Evolutionary conservation across 2,888 invertebrate species (phyloP).

Genomic region (Odontocerum albicorne): DNA sequence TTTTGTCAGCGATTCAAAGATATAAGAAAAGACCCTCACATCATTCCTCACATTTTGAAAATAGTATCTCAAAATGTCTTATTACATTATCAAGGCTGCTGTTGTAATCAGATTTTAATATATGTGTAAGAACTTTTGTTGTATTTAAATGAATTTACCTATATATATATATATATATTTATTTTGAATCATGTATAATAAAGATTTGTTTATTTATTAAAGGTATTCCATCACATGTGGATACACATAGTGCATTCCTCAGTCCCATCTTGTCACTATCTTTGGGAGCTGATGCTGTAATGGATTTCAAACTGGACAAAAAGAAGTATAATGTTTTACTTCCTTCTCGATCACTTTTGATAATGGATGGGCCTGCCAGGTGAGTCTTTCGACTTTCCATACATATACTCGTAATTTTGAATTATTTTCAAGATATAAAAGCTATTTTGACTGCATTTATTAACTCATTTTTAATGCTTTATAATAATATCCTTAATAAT

Average conservation of each 20-base stretch:
- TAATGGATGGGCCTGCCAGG: slow-evolving; percentile 80
- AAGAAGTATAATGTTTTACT: slow-evolving; percentile 52
- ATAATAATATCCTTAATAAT: not conserved
- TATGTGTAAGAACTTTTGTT: too few species aligned
- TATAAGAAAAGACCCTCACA: too few species aligned
- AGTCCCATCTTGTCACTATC: slow-evolving; percentile 87
- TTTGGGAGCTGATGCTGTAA: slow-evolving; percentile 76
- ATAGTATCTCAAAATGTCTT: too few species aligned
- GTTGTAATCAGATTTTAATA: too few species aligned
- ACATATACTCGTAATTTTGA: not conserved
- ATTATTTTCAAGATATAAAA: not conserved
- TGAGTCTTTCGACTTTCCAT: slow-evolving; percentile 40
- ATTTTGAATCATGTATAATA: too few species aligned
- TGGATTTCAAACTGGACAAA: slow-evolving; percentile 81
- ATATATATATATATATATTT: too few species aligned
- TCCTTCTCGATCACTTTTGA: slow-evolving; percentile 70
- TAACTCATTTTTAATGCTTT: not conserved
- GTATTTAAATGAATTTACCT: too few species aligned
- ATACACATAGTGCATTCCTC: slow-evolving; percentile 93
- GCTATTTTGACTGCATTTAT: not conserved
- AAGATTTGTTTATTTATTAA: slow-evolving; percentile 36
- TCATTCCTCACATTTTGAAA: too few species aligned
- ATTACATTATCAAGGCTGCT: too few species aligned
- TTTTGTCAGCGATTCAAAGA: too few species aligned
- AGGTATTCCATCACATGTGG: slow-evolving; percentile 95